Conservation (phyloP, 2,113 vertebrate species). For the Aix galericulata region DNA sequence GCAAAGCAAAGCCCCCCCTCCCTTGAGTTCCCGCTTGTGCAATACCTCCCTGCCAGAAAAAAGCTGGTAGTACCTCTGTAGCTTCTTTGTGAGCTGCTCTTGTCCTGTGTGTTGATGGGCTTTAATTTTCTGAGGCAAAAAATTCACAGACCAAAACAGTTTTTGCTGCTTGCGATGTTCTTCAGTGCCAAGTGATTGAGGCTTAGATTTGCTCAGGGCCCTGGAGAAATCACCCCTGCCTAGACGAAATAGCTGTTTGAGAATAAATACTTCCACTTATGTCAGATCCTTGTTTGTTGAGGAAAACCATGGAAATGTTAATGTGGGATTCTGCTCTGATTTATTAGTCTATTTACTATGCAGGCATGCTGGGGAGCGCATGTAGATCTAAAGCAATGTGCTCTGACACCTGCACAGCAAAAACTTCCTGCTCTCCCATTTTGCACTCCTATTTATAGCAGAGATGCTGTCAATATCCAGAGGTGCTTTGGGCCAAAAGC, state of each 20-base stretch:
- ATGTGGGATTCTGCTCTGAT: background rate
- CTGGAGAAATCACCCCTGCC: background rate
- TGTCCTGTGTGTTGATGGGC: background rate
- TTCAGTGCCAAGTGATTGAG: background rate
- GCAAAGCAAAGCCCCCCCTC: background rate
- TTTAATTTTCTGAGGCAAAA: background rate
- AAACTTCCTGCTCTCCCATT: background rate
- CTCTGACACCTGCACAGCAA: background rate
- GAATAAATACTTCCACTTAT: background rate
- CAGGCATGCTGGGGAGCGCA: background rate
- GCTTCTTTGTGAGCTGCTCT: background rate
- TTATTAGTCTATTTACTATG: background rate
- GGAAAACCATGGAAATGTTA: background rate
- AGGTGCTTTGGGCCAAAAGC: background rate
- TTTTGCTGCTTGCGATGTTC: accelerated
- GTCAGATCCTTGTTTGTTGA: background rate
- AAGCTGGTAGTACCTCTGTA: background rate
- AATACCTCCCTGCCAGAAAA: background rate
- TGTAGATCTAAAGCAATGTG: background rate
- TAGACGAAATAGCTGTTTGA: background rate
- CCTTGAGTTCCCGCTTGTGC: background rate
- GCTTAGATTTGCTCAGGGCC: background rate
- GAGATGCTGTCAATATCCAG: background rate
- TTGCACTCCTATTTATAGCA: background rate
- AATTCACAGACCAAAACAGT: background rate